Base-by-base conservation (phyloP, 2,888 invertebrate genomes). In the Caenorhabditis macrosperma region DNA sequence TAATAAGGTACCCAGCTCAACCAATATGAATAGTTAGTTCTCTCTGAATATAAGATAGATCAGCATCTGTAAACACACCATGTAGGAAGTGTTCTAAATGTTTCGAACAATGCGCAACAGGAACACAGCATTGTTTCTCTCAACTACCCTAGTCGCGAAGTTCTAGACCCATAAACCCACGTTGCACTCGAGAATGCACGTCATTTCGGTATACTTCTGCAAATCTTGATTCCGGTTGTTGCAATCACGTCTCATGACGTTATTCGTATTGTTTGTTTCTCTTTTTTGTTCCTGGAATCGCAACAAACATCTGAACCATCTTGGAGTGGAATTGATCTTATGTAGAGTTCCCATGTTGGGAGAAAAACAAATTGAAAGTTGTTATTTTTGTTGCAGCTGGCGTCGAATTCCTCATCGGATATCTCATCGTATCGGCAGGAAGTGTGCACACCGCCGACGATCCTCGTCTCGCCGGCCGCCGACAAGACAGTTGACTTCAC, bases 401-500 rank as follows among this genome's bases (percentile, higher is more conserved):
- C 71, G 3, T 69, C 77, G 4, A 63, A 22, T 35, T 78, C 77
- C 1, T 20, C 64, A 12, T 50, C 66, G 15, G 77, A 67, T n/a
- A 15, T 77, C 5, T 24, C 48, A 5, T 50, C 68, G 5, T 30
- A 22, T 26, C 68, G 38, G 0, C 28, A 20, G 15, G 57, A 61
- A 44, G 60, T 61, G 28, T 10, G 20, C 6, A 67, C 77, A 17
- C 77, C 77, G 12, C 77, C 77, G 12, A 78, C 64, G 3, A 78
- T 78, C 20, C 71, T 78, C 10, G 77, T 78, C n/a, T 71, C 64
- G n/a, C 77, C 77, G 9, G 71, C 59, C 1, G 44, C 57, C 28
- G 50, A 57, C 24, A 57, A 55, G 28, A 63, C 64, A 15, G 55
- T 57, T 5, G 72, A 63, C 20, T 68, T 63, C 57, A 20, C 26